Base-by-base conservation (phyloP, 2,888 invertebrate genomes). In the Exocentrus adspersus region DNA sequence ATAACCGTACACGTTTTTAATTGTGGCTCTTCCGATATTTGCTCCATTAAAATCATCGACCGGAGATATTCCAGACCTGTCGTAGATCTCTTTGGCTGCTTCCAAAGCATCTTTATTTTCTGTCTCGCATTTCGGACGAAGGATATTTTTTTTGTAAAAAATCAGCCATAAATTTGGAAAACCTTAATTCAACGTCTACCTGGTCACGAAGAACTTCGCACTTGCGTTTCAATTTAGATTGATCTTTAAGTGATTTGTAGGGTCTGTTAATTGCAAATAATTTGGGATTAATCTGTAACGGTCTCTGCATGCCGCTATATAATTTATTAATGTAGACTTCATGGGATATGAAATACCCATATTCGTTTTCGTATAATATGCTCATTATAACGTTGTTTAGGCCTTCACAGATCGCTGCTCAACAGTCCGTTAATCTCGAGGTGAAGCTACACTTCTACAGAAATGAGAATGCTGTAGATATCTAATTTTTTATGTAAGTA, bases 301-400 rank as follows among this genome's bases (percentile, higher is more conserved):
- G 17, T 71, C 58, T 1, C 56, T 74, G 65, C n/a, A 84, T 80
- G 41, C 75, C 72, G 63, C 77, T 73, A 68, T 86, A 86, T 52
- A 85, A 76, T 52, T 80, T 75, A 63, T 85, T 78, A 6, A 87
- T 77, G 72, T 82, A 85, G 30, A 81, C 69, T 67, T 82, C 77
- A 72, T 87, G 86, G 9, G 85, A 87, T 71, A 87, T 78, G 41
- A 85, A 80, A 80, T 83, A 84, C 19, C 86, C 86, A 42, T 54
- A 53, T 16, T 73, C 63, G 57, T 72, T 71, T 70, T 75, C 66
- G 64, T 62, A 73, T 20, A 74, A 21, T 66, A 71, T 64, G 45
- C 69, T 72, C 76, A 76, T 76, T 56, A 7, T 24, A 24, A 7
- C n/a, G n/a, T n/a, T n/a, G n/a, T n/a, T n/a, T n/a, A n/a, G n/a